Evolutionary conservation across 1,140 invertebrate species (phyloP), one percentile per base, ranked within the genome.

Genomic region (Platorchestia sp.): DNA sequence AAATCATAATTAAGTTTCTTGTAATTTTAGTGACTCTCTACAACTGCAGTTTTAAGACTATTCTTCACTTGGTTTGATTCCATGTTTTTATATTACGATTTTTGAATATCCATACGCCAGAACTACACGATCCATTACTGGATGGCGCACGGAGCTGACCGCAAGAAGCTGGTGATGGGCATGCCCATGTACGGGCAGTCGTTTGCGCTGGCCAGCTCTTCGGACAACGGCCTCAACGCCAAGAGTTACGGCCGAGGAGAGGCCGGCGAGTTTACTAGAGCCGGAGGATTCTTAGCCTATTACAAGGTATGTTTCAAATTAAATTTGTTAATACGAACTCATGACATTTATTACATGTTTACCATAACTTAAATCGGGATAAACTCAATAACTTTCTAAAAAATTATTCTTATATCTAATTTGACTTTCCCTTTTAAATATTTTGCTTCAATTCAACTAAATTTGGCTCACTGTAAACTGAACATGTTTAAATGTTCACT

Each of bases 241-340:
- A 97, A 97, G 0, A 97, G 98, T 10, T 97, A 97, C 47, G 97
- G 97, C 0, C 97, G 97, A 40, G 98, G 98, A 0, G 97, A 97
- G 97, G 98, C 98, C 14, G 98, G 99, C 27, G 98, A 98, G 95
- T 98, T 98, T 96, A 99, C 99, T 0, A 97, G 98, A 96, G 98
- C 98, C 5, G 97, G 98, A 96, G 99, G 99, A 97, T 95, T 98
- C 95, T 90, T 96, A 86, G 96, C 96, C 42, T 97, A 96, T 86
- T 96, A 96, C 93, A 96, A 97, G 97, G 98, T 98, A 59, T 90
- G 51, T 36, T 93, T 45, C 7, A 75, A 75, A 75, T 3, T 19
- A 22, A 22, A 22, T 22, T 36, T 22, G 27, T 36, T 10, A 75
- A 14, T 36, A 27, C 10, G 59, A 22, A 19, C 10, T 7, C 89